A percentile compares a stretch with the other conserved stretches of the same genome.
Conservation (phyloP, 2,888 invertebrate genomes). For the Drosophila setosimentum region DNA sequence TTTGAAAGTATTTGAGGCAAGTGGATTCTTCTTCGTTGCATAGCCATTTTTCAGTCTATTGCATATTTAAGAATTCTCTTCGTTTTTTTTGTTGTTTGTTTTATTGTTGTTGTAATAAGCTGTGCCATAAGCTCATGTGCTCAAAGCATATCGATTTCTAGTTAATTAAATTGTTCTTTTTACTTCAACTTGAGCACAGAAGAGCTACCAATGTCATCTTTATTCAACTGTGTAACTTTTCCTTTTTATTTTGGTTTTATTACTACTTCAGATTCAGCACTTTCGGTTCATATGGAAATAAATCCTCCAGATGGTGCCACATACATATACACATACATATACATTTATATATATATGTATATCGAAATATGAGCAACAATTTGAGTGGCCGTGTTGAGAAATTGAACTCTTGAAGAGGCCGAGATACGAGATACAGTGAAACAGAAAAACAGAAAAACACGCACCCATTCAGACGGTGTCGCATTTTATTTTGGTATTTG, state of each 20-base stretch:
- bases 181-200: background rate
- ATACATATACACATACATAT: background rate
- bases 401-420: constrained; percentile 18
- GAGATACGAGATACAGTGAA: background rate
- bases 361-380: constrained; percentile 22
- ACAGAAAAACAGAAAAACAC: background rate
- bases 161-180: constrained; percentile 1
- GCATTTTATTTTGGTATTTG: constrained; percentile 21
- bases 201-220: background rate
- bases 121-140: too few relatives aligned
- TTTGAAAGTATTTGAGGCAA: background rate
- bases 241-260: constrained; percentile 1
- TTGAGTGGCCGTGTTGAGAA: constrained; percentile 28
- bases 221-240: background rate
- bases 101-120: too few relatives aligned
- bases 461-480: constrained; percentile 1
- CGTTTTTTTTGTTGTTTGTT: background rate
- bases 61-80: background rate
- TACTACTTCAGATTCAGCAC: constrained; percentile 1
- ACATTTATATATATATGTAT: background rate
- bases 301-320: constrained; percentile 30
- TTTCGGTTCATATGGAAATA: constrained; percentile 11
- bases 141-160: background rate
- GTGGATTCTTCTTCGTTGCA: background rate
- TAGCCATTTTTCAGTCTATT: background rate